Percentiles rank a stretch among this genome's conserved stretches.
Evolutionary conservation across 2,113 vertebrate genomes (phyloP).

Genomic region (Xenopus tropicalis): UCB_Xtro_10.0 CM004447.2:126283001-126283500

Average conservation of each 20-base stretch:
- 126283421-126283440: not conserved
- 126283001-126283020: too few relatives aligned
- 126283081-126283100: too few relatives aligned
- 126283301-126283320: too few relatives aligned
- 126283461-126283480: not conserved
- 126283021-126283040: too few relatives aligned
- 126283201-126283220: not conserved
- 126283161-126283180: too few relatives aligned
- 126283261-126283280: not conserved
- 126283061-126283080: too few relatives aligned
- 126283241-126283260: conserved; percentile 18
- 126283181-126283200: too few relatives aligned
- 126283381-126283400: not conserved
- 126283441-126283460: not conserved
- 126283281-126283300: not conserved
- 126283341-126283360: not conserved
- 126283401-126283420: not conserved
- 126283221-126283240: conserved; percentile 22
- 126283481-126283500: not conserved
- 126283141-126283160: too few relatives aligned
- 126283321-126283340: too few relatives aligned
- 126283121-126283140: too few relatives aligned
- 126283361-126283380: not conserved
- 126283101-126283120: too few relatives aligned
- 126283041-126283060: too few relatives aligned